Evolutionary conservation across 2,113 vertebrate genomes (phyloP).

Genomic region (Chrysemys picta): DNA sequence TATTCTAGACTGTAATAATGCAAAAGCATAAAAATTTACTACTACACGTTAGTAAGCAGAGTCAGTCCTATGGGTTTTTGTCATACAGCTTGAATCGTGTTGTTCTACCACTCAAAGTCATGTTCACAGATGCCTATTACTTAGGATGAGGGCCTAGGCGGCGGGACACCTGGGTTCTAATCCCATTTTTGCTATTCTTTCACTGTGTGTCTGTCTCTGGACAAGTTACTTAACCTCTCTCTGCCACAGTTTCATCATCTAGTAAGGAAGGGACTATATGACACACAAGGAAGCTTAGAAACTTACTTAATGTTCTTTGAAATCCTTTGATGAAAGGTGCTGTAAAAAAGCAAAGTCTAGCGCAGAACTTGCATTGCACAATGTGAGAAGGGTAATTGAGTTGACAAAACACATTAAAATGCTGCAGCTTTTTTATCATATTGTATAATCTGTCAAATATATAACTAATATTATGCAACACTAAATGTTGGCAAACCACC

Average conservation of each 20-base stretch:
- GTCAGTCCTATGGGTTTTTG: background rate
- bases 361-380: background rate
- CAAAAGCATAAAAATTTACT: background rate
- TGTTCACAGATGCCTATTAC: background rate
- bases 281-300: conserved; percentile 1
- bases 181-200: background rate
- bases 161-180: background rate
- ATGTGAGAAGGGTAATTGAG: background rate
- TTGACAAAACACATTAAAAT: conserved; percentile 42
- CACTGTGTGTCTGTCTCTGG: accelerated
- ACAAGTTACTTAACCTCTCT: background rate
- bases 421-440: background rate
- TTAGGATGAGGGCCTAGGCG: background rate
- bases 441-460: background rate
- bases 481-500: background rate
- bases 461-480: background rate
- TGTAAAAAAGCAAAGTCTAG: background rate
- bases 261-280: background rate
- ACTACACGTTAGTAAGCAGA: background rate
- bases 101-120: background rate
- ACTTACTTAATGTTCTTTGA: background rate
- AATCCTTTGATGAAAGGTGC: conserved; percentile 7
- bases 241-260: background rate
- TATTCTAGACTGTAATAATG: background rate
- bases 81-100: background rate